These are phyloP conservation scores for Rhincodon typus DNA, from an alignment of 2,797 vertebrate species.

Conservation along the genomic window DNA sequence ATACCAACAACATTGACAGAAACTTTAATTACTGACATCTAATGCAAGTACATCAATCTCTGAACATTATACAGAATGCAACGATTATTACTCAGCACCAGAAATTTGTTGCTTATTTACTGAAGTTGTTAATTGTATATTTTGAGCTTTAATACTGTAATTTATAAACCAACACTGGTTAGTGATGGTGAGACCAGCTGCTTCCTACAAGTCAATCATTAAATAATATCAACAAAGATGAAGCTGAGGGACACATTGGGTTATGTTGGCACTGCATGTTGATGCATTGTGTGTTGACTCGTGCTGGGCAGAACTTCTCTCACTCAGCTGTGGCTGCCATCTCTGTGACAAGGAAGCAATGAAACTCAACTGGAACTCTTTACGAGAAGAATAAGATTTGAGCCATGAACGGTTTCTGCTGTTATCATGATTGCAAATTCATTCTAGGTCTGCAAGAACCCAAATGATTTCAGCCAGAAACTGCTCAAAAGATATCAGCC, in stretches of 20 bases:
- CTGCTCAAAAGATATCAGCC: background rate
- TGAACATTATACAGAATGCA: constrained; percentile 32
- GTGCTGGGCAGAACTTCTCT: too few species aligned
- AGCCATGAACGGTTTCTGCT: background rate
- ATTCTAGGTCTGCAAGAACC: background rate
- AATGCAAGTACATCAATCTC: background rate
- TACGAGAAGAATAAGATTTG: background rate
- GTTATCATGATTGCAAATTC: background rate
- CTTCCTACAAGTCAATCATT: background rate
- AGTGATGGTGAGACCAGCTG: background rate
- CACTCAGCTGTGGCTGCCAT: background rate
- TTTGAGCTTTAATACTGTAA: constrained; percentile 19
- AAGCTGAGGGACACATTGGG: background rate
- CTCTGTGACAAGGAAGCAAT: background rate
- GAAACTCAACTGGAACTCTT: background rate
- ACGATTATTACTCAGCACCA: background rate
- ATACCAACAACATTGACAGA: constrained; percentile 3
- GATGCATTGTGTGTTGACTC: background rate
- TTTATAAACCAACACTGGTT: constrained; percentile 19
- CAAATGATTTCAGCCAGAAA: background rate
- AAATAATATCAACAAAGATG: background rate
- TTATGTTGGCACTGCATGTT: background rate
- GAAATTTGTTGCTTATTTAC: background rate
- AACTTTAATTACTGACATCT: background rate
- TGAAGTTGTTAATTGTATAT: background rate